Conservation (phyloP, 1,140 invertebrate species). For the Marisa cornuarietis region DNA sequence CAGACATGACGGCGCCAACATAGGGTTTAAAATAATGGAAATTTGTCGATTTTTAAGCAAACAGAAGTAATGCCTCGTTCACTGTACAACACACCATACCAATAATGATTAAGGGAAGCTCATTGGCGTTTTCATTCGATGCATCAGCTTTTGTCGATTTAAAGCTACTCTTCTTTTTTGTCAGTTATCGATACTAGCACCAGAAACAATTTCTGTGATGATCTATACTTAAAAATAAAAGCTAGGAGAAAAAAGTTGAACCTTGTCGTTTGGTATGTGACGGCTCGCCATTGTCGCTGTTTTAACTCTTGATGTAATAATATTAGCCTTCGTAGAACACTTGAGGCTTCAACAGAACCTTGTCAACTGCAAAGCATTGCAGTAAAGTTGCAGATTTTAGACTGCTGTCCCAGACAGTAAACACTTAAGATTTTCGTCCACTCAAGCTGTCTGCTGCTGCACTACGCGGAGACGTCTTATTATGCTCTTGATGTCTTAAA, state of each 20-base stretch:
- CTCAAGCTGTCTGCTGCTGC: slow-evolving; percentile 21
- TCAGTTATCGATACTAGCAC: too few species aligned
- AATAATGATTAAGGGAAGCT: too few species aligned
- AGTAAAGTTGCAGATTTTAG: slow-evolving; percentile 12
- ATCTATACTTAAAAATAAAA: too few species aligned
- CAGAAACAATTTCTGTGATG: too few species aligned
- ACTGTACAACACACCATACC: too few species aligned
- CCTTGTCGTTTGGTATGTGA: slow-evolving; percentile 54
- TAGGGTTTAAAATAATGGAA: too few species aligned
- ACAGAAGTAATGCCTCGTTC: too few species aligned
- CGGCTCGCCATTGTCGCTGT: slow-evolving; percentile 33
- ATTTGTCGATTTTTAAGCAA: too few species aligned
- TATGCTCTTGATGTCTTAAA: slow-evolving; percentile 11
- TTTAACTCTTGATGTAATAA: not conserved
- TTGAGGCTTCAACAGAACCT: not conserved
- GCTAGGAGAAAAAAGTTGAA: slow-evolving; percentile 18
- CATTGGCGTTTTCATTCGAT: too few species aligned
- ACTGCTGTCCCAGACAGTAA: slow-evolving; percentile 9
- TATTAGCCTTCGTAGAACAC: not conserved
- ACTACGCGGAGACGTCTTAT: slow-evolving; percentile 16
- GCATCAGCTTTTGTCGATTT: too few species aligned
- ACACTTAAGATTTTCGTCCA: not conserved
- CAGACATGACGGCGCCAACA: too few species aligned
- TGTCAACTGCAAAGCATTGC: slow-evolving; percentile 18
- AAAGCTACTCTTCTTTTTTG: too few species aligned